Evolutionary conservation across 2,797 vertebrate species (phyloP), one percentile per base, ranked within the genome.

Genomic region (Synanceia verrucosa): DNA sequence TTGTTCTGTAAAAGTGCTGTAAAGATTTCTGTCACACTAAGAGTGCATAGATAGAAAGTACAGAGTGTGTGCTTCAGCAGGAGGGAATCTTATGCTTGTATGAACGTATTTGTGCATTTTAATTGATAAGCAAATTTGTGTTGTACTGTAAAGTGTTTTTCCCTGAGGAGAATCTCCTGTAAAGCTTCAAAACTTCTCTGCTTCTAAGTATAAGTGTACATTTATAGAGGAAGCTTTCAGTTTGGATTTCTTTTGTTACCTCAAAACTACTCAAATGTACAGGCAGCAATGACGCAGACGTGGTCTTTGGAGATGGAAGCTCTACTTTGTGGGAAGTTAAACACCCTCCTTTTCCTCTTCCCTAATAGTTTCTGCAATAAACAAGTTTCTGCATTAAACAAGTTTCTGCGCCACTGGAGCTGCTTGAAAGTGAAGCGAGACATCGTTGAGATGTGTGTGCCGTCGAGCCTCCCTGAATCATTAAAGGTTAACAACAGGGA

Each of bases 401-500:
- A 62, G 16, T 48, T 9, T 67, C 59, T 70, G 36, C 6, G 10
- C 44, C 21, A 59, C 3, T 33, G 11, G 41, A 78, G 68, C 16
- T 3, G 18, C 41, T 57, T 28, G 44, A 70, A 75, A 64, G 52
- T 63, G 23, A 61, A 72, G 33, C 36, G 59, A 44, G 68, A 26
- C 28, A 26, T 34, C 18, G 29, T 19, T 41, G 28, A 55, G 29
- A 10, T 58, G 48, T 41, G 52, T 70, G 47, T 73, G 47, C 48
- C 63, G 48, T 33, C 14, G 33, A 74, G 52, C 44, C 28, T 65
- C 36, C 19, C 62, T 28, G 56, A 78, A 61, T 82, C 53, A 76
- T 67, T 81, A 73, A 71, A 80, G 68, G 68, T 81, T 78, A 74
- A 71, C 76, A 9, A 79, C 29, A 58, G 46, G n/a, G n/a, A n/a